Evolutionary conservation across 1,140 invertebrate species (phyloP).

Genomic region (Leptonema lineaticorne): DNA sequence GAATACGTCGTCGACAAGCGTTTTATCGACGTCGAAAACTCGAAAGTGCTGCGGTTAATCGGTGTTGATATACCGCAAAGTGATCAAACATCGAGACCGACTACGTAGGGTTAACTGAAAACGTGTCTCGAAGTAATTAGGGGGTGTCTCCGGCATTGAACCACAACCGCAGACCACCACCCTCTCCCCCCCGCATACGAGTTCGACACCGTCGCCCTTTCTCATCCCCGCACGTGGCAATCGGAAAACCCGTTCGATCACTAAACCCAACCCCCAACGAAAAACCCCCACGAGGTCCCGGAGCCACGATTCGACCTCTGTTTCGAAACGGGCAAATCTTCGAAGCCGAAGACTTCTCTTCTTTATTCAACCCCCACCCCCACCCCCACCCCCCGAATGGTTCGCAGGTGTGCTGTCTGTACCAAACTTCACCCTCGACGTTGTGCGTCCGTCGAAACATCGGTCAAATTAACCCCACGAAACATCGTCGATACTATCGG

Average conservation of each 20-base stretch:
- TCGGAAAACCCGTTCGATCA: too few relatives aligned
- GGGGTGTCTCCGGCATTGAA: background rate
- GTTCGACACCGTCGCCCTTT: too few relatives aligned
- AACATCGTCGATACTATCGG: background rate
- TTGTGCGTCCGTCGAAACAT: too few relatives aligned
- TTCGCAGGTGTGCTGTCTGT: conserved; percentile 2
- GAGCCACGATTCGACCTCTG: too few relatives aligned
- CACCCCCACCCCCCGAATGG: background rate
- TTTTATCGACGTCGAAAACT: background rate
- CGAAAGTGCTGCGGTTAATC: background rate
- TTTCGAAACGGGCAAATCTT: too few relatives aligned
- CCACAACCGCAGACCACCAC: background rate
- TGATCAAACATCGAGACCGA: background rate
- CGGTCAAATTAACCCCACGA: background rate
- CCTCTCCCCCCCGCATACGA: too few relatives aligned
- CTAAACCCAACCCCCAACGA: too few relatives aligned
- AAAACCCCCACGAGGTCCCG: too few relatives aligned
- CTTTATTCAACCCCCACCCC: background rate
- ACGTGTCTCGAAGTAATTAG: conserved; percentile 13
- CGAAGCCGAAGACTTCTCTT: too few relatives aligned
- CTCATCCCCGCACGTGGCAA: too few relatives aligned
- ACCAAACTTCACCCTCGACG: background rate
- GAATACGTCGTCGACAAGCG: background rate
- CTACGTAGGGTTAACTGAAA: conserved; percentile 4
- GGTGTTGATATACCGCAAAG: conserved; percentile 1